Percentiles rank a stretch among this genome's conserved stretches.
These are phyloP conservation scores for Pristiophorus japonicus DNA, from an alignment of 2,113 vertebrate genomes.

Conservation along the genomic window DNA sequence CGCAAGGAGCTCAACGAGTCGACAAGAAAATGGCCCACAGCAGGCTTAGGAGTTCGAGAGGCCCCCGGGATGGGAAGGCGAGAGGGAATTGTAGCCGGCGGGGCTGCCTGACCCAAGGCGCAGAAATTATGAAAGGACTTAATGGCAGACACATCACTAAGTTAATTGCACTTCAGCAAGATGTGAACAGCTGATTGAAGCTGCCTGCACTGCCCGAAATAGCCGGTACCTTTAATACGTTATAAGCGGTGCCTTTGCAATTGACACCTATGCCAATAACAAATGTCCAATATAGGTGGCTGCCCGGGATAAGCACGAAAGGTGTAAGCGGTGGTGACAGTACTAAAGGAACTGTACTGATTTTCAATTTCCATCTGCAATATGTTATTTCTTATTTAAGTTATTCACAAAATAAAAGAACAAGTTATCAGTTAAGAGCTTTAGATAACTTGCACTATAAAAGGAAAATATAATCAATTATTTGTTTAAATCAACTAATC, in stretches of 20 bases:
- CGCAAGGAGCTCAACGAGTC: background rate
- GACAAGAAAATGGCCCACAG: no score
- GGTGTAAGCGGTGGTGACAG: background rate
- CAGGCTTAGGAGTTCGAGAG: background rate
- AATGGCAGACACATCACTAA: background rate
- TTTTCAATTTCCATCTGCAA: no score
- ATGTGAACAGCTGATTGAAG: background rate
- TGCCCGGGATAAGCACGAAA: background rate
- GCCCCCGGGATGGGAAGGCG: no score
- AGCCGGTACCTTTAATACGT: background rate
- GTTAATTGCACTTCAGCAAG: background rate
- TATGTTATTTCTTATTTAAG: background rate
- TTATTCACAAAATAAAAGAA: background rate
- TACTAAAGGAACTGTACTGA: background rate
- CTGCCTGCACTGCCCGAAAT: background rate
- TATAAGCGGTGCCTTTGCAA: background rate
- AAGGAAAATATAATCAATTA: background rate
- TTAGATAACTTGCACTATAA: background rate
- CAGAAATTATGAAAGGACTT: background rate
- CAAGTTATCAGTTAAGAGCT: background rate
- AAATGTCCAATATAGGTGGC: background rate
- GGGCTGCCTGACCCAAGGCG: background rate
- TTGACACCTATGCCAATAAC: background rate
- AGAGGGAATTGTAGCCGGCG: background rate
- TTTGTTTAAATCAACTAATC: background rate